Base-by-base conservation (phyloP, 2,888 invertebrate genomes). In the Mesoligia furuncula region DNA sequence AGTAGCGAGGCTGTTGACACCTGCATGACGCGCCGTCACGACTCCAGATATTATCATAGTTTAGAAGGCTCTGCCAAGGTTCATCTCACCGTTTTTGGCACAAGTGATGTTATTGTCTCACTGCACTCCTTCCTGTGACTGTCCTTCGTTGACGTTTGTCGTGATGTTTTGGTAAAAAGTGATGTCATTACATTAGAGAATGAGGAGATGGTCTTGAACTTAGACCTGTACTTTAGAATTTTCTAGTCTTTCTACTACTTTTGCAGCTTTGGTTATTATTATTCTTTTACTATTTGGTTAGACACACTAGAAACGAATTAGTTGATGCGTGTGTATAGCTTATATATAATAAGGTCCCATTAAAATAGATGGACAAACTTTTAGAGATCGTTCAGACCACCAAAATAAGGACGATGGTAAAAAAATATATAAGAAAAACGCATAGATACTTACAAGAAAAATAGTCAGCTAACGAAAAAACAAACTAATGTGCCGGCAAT, bases 1-100 rank as follows among this genome's bases (percentile, higher is more conserved):
- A 3, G 17, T 62, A n/a, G 72, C 75, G 48, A 76, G 87, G 81
- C 57, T 78, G 74, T 78, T 81, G 85, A 86, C 87, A 78, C 81
- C 75, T 27, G 57, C 70, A 67, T 73, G 67, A 65, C 66, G 66
- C 39, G 31, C 17, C 42, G 66, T 62, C 85, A 84, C 78, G 81
- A 76, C 42, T 73, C 7, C 48, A 45, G 85, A 84, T 81, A 11
- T 31, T 27, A 85, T 85, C 87, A 71, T 8, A 31, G 57, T 17
- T 13, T 6, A 66, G 79, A 79, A 81, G 65, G 24, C 62, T 61
- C 59, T 62, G 64, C 81, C 73, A 87, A 87, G 78, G 87, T 79
- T 73, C 73, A 65, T 54, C 17, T 68, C 15, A 62, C 73, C 54
- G 54, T 31, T 84, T 81, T 84, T 84, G 81, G 84, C 84, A 70